phyloP scores from a whole-genome alignment of 2,888 invertebrate species.

The Hypomecis atomaria region DNA sequence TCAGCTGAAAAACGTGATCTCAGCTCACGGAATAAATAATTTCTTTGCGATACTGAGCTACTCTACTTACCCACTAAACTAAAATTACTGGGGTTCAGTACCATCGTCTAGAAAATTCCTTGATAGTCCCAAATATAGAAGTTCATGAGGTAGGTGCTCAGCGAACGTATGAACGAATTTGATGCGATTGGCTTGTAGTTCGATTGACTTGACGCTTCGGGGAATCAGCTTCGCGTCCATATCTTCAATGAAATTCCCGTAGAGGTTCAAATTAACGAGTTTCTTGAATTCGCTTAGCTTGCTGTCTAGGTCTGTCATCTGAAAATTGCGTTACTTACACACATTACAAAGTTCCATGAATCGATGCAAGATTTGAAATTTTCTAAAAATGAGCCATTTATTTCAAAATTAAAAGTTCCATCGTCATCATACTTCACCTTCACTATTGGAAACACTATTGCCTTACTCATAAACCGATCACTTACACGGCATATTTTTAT shows the following conservation, averaged over 20 bases:
- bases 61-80: not conserved
- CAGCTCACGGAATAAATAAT: no score
- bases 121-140: slow-evolving; percentile 81
- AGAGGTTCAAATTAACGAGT: slow-evolving; percentile 74
- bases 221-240: slow-evolving; percentile 70
- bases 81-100: slow-evolving; percentile 32
- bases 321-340: slow-evolving; percentile 38
- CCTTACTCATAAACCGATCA: no score
- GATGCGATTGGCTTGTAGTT: slow-evolving; percentile 81
- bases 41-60: no score
- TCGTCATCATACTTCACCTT: no score
- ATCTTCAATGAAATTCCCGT: slow-evolving; percentile 67
- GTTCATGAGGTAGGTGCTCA: slow-evolving; percentile 61
- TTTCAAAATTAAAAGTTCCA: no score
- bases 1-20: no score
- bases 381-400: no score
- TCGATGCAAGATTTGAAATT: no score
- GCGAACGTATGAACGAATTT: slow-evolving; percentile 59
- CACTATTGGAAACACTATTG: no score
- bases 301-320: slow-evolving; percentile 80
- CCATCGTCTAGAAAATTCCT: slow-evolving; percentile 74
- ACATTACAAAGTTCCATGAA: no score
- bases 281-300: slow-evolving; percentile 58
- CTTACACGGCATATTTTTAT: no score
- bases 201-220: slow-evolving; percentile 67